These are phyloP conservation scores for Cantharis flavilabris DNA, from an alignment of 2,888 invertebrate species.

Conservation along the genomic window DNA sequence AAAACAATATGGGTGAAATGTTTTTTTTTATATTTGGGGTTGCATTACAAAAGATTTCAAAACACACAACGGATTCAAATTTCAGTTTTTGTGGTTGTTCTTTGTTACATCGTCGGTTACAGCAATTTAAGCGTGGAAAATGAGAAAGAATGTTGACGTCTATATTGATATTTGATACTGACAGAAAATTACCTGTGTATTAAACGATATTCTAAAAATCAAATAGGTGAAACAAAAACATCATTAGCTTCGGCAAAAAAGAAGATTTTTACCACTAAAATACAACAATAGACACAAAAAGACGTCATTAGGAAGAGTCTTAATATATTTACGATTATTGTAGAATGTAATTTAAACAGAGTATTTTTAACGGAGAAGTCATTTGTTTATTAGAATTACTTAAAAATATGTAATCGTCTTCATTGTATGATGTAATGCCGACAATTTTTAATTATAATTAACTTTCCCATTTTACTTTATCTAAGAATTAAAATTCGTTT, in stretches of 20 bases:
- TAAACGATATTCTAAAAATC: not conserved
- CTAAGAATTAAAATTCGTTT: conserved; percentile 5
- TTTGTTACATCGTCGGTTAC: not conserved
- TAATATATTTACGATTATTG: not conserved
- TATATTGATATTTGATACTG: not conserved
- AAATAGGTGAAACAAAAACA: not conserved
- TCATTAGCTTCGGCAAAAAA: not conserved
- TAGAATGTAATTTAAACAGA: not conserved
- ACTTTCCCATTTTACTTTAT: not conserved
- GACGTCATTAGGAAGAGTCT: not conserved
- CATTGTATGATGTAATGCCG: not conserved
- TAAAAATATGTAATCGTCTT: conserved; percentile 4
- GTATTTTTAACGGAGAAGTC: not conserved
- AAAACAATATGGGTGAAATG: not conserved
- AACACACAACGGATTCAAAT: not conserved
- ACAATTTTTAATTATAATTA: conserved; percentile 3
- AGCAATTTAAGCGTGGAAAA: not conserved
- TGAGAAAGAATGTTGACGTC: not conserved
- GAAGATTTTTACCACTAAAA: not conserved
- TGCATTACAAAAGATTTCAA: not conserved
- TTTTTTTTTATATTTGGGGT: not conserved
- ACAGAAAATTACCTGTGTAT: not conserved
- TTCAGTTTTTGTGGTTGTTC: not conserved
- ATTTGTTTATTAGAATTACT: conserved; percentile 3
- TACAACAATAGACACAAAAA: not conserved